Percentiles rank a stretch among this genome's conserved stretches.
Conservation (phyloP, 2,113 vertebrate genomes). For the Tyrannus savana region DNA sequence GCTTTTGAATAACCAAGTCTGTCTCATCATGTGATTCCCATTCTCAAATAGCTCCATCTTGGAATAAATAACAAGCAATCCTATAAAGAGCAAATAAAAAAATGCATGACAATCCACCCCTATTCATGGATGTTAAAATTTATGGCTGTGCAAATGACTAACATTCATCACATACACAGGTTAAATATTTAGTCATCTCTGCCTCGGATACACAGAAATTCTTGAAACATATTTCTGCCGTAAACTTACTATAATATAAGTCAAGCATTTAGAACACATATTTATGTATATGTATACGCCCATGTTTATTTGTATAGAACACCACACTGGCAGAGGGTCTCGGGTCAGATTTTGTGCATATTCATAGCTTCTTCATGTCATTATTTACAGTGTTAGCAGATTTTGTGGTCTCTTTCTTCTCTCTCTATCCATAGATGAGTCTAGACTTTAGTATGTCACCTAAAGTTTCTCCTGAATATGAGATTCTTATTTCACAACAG, state of each 20-base stretch:
- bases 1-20: background rate
- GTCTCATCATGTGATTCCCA: background rate
- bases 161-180: background rate
- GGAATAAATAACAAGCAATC: background rate
- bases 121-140: background rate
- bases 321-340: background rate
- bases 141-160: background rate
- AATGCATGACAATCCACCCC: background rate
- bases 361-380: background rate
- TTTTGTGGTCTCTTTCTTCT: background rate
- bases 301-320: background rate
- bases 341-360: background rate
- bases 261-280: background rate
- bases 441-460: background rate
- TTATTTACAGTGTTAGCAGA: background rate
- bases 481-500: background rate
- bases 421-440: background rate
- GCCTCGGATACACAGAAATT: background rate
- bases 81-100: background rate
- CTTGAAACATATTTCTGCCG: background rate
- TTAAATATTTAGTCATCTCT: slow-evolving; percentile 35
- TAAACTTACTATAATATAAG: background rate
- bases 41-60: background rate
- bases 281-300: background rate
- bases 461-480: background rate